phyloP scores from a whole-genome alignment of 2,113 vertebrate species.

The Zosterops pallidus region DNA sequence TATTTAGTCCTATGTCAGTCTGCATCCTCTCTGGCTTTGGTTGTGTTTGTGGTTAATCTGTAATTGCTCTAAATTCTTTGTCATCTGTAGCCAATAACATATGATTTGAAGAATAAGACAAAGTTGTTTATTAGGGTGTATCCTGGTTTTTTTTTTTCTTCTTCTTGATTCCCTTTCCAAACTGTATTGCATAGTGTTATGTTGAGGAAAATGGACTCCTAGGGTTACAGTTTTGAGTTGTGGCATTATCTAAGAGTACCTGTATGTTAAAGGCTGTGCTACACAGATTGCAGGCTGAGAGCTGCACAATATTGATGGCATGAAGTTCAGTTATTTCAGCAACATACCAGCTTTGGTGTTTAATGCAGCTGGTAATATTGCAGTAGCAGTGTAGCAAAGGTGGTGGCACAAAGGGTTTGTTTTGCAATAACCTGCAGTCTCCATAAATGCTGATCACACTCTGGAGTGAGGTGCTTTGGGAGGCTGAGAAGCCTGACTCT shows the following conservation, averaged over 20 bases:
- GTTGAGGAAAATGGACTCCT: neutral
- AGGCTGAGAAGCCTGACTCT: neutral
- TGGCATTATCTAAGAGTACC: neutral
- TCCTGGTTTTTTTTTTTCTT: neutral
- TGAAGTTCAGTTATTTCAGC: neutral
- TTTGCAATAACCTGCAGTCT: neutral
- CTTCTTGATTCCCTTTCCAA: neutral
- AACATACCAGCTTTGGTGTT: neutral
- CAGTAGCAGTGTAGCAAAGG: neutral
- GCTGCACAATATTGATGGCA: neutral
- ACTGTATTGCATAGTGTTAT: neutral
- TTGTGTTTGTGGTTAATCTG: conserved; percentile 48
- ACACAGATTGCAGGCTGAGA: neutral
- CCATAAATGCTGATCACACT: neutral
- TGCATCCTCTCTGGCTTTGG: neutral
- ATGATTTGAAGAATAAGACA: neutral
- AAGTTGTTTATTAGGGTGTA: neutral
- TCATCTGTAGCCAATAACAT: neutral
- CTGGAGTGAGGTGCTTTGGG: neutral
- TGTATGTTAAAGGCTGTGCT: neutral
- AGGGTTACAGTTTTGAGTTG: neutral
- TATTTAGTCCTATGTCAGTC: conserved; percentile 12
- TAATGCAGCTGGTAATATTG: neutral
- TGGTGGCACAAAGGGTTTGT: neutral
- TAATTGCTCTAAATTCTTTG: conserved; percentile 23